Base-by-base conservation (phyloP, 2,113 vertebrate genomes). In the Mixornis gularis region DNA sequence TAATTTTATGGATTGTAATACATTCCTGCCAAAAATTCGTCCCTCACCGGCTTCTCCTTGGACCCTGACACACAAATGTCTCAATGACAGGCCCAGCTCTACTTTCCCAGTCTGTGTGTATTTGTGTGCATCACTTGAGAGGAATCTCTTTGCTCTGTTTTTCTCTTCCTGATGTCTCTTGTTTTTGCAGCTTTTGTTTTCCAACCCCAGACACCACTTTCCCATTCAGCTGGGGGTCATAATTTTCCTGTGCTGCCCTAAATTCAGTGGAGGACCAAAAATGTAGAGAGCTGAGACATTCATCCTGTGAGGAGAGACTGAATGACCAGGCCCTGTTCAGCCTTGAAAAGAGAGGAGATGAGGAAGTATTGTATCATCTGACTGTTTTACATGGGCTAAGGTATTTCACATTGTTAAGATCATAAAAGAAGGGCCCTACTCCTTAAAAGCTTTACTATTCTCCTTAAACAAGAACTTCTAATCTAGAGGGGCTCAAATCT, bases 211-310 rank as follows among this genome's bases (percentile, higher is more conserved):
- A 69, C 13, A 36, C 11, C 25, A 40, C 19, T n/a, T 51, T 36
- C 17, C 24, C 12, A 41, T 55, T 60, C 27, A 79, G 2, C 18
- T 41, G 13, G 11, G 24, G 11, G 2, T 17, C 2, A 0, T 11
- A 40, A 49, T 92, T 73, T 74, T 79, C 14, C 16, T 49, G 16
- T 51, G 24, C 40, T 55, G 10, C 7, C 5, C 34, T 51, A 43
- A 49, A 82, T 17, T 46, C 41, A 51, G 9, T 26, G 32, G 18
- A 73, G 8, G 30, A 60, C 5, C 10, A 21, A 44, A 59, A 69
- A 43, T 7, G 14, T 4, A 27, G 7, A 13, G 27, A 11, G 6
- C 29, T 64, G 34, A 18, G 73, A 3, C 4, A 25, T 38, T 49
- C 4, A 0, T 26, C 18, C 12, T 32, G 2, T 44, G 32, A 89